These are phyloP conservation scores for Prietella phreatophila DNA, from an alignment of 2,113 vertebrate species.

Conservation along the genomic window DNA sequence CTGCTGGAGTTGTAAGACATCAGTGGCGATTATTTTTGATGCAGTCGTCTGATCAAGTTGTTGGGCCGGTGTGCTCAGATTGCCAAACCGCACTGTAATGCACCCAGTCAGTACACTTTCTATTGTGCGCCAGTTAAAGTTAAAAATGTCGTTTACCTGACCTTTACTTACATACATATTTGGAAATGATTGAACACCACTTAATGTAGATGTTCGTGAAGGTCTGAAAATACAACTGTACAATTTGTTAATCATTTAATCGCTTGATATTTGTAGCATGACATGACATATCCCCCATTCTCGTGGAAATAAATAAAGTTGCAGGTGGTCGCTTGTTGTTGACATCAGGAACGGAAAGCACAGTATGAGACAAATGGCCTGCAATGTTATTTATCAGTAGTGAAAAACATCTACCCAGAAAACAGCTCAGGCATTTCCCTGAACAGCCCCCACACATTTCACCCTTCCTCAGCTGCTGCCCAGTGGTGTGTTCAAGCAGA, in stretches of 20 bases:
- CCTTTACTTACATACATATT: neutral
- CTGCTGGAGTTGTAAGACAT: neutral
- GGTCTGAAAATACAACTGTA: neutral
- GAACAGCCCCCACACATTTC: conserved; percentile 17
- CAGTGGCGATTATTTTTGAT: neutral
- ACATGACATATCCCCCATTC: neutral
- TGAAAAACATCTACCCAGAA: conserved; percentile 42
- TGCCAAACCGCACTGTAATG: neutral
- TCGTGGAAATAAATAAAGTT: conserved; percentile 11
- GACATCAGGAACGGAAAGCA: conserved; percentile 22
- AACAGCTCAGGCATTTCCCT: conserved; percentile 45
- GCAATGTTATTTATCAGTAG: conserved; percentile 42
- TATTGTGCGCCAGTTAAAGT: neutral
- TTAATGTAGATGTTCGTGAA: neutral
- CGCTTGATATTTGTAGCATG: neutral
- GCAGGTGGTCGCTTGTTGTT: conserved; percentile 39
- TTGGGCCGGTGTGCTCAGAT: neutral
- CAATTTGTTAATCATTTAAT: neutral
- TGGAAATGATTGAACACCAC: neutral
- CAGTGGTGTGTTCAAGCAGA: conserved; percentile 32
- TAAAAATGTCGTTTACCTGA: neutral
- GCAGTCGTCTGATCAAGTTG: neutral
- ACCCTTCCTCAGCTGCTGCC: conserved; percentile 23
- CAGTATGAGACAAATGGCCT: conserved; percentile 40
- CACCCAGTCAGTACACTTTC: neutral